Evolutionary conservation across 2,797 vertebrate genomes (phyloP).

Genomic region (Chaetodon trifasciatus): DNA sequence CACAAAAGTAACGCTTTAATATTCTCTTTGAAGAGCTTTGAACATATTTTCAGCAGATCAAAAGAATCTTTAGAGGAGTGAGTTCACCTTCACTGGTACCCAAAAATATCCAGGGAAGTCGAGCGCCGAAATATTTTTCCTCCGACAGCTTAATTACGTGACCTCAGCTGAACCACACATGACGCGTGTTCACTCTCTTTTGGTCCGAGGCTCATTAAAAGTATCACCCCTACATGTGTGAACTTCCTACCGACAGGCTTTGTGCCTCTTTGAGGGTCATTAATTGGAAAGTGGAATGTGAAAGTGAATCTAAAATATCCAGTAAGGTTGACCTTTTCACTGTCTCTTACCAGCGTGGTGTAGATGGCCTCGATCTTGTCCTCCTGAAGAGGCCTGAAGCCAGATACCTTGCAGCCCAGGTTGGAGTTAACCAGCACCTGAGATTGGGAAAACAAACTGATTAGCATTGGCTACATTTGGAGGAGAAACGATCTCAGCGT

Average conservation of each 20-base stretch:
- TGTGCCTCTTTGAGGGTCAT: constrained; percentile 9
- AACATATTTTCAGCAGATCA: constrained; percentile 54
- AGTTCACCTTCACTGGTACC: constrained; percentile 47
- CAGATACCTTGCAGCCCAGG: constrained; percentile 94
- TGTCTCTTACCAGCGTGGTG: constrained; percentile 90
- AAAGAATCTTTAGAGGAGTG: constrained; percentile 47
- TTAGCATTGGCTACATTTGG: constrained; percentile 29
- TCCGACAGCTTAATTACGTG: constrained; percentile 37
- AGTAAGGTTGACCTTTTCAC: neutral
- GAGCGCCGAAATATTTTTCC: neutral
- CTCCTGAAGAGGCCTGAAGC: constrained; percentile 92
- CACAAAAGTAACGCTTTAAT: constrained; percentile 41
- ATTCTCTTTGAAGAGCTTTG: constrained; percentile 61
- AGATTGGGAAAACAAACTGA: constrained; percentile 5
- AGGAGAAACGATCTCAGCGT: constrained; percentile 5
- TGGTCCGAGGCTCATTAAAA: constrained; percentile 48
- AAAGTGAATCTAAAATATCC: neutral
- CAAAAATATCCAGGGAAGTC: constrained; percentile 42
- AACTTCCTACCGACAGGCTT: neutral
- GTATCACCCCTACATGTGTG: neutral
- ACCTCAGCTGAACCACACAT: constrained; percentile 41
- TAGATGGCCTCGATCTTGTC: constrained; percentile 95
- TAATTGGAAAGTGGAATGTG: constrained; percentile 7
- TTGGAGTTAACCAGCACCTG: constrained; percentile 91
- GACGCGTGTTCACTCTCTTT: constrained; percentile 2